Evolutionary conservation across 2,113 vertebrate species (phyloP), one percentile per base, ranked within the genome.

Genomic region (Noturus placidus): DNA sequence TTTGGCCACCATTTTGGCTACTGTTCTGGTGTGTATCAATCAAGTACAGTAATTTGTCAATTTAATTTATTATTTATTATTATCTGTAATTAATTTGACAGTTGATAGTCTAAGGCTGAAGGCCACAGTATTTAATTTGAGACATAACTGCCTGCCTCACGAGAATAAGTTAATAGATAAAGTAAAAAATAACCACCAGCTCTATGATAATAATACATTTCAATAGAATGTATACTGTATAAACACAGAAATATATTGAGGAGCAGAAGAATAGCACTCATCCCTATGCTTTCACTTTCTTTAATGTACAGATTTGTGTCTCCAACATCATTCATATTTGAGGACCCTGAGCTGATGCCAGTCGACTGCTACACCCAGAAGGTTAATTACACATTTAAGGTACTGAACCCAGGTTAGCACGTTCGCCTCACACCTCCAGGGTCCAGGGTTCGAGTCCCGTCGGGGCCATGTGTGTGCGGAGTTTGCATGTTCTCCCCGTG

Each of bases 331-430:
- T 97, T 99, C 93, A 85, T 97, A 42, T 97, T 97, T 91, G 97
- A 97, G 88, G 91, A 96, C 54, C 90, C 92, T 86, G 95, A 96
- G 8, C 87, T 87, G 19, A 91, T 92, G 87, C 92, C 91, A 20
- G 91, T 93, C 1, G 90, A 92, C 84, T 99, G 97, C 90, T 96
- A 96, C 93, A 85, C 91, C 15, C 96, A 99, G 90, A 96, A 83
- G 82, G 95, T 99, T 88, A 98, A 97, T 92, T 96, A 97, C 93
- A 97, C 97, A 8, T 99, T 97, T 92, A 96, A 97, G 70, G 98
- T 97, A 96, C 93, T 59, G 14, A 69, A 17, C 13, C 9, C 2
- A n/a, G n/a, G n/a, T n/a, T n/a, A n/a, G n/a, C n/a, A n/a, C n/a
- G n/a, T n/a, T n/a, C n/a, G n/a, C n/a, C n/a, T n/a, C n/a, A n/a